These are phyloP conservation scores for Mormoops blainvillei DNA, from an alignment of 2,113 vertebrate species.

Conservation along the genomic window DNA sequence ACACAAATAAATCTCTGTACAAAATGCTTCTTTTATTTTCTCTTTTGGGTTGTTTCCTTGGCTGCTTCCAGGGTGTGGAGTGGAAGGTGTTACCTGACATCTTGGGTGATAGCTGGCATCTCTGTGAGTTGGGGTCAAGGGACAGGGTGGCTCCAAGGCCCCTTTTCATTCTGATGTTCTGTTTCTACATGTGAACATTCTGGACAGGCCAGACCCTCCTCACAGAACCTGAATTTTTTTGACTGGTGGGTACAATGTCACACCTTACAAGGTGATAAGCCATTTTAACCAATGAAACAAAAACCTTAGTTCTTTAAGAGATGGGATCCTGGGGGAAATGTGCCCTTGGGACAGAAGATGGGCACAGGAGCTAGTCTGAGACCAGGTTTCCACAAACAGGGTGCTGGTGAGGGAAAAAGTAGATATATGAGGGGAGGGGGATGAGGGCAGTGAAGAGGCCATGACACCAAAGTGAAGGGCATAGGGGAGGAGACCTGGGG, in stretches of 20 bases:
- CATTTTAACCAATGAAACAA: not conserved
- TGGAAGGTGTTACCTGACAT: not conserved
- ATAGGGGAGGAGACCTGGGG: not conserved
- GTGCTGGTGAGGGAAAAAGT: not conserved
- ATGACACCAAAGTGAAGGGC: not conserved
- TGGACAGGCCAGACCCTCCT: not conserved
- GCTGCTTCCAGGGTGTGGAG: not conserved
- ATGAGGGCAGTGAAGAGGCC: not conserved
- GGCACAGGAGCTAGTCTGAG: not conserved
- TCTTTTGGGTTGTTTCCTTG: not conserved
- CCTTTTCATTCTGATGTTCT: not conserved
- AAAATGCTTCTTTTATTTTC: not conserved
- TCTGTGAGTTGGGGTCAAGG: not conserved
- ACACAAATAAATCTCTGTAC: constrained; percentile 5
- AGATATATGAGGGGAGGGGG: no score
- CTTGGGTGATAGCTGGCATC: not conserved
- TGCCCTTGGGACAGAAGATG: not conserved
- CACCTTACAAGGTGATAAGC: not conserved
- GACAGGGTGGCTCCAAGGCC: not conserved
- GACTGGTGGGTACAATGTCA: not conserved
- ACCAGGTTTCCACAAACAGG: not conserved
- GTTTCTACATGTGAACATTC: not conserved
- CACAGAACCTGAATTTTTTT: not conserved
- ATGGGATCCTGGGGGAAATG: not conserved
- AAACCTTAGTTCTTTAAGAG: not conserved